Conservation (phyloP, 1,140 invertebrate species). For the Papilio dardanus region DNA sequence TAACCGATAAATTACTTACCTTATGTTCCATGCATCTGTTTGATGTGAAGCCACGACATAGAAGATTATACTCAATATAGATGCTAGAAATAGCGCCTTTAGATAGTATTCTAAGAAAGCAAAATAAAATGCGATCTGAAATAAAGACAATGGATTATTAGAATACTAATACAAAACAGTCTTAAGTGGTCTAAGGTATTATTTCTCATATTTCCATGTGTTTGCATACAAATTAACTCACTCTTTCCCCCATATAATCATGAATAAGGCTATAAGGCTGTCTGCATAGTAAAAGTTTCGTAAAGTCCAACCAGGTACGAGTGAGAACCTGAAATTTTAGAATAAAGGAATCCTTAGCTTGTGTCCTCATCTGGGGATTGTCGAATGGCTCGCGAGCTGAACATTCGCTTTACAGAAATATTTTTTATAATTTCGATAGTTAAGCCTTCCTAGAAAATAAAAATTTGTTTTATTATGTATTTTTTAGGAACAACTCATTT, state of each 20-base stretch:
- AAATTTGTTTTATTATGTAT: no score
- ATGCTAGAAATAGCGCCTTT: constrained; percentile 10
- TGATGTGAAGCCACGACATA: neutral
- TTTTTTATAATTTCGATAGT: no score
- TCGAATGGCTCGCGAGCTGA: no score
- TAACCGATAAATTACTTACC: neutral
- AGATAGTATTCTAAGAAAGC: neutral
- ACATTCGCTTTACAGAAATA: no score
- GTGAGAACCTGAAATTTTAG: constrained; percentile 36
- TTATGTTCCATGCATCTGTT: neutral
- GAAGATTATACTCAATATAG: neutral
- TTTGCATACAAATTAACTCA: constrained; percentile 16
- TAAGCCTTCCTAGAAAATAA: no score
- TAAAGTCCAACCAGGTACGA: constrained; percentile 40
- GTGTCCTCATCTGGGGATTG: no score
- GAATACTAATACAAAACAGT: neutral
- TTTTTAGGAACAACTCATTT: no score
- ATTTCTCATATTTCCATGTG: neutral
- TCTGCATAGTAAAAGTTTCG: constrained; percentile 34
- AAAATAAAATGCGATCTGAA: constrained; percentile 16
- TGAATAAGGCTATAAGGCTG: constrained; percentile 44
- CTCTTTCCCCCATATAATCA: constrained; percentile 46
- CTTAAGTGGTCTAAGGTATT: neutral
- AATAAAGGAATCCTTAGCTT: neutral
- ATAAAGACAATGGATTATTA: neutral